Base-by-base conservation (phyloP, 2,113 vertebrate genomes). In the Nothobranchius kuhntae region DNA sequence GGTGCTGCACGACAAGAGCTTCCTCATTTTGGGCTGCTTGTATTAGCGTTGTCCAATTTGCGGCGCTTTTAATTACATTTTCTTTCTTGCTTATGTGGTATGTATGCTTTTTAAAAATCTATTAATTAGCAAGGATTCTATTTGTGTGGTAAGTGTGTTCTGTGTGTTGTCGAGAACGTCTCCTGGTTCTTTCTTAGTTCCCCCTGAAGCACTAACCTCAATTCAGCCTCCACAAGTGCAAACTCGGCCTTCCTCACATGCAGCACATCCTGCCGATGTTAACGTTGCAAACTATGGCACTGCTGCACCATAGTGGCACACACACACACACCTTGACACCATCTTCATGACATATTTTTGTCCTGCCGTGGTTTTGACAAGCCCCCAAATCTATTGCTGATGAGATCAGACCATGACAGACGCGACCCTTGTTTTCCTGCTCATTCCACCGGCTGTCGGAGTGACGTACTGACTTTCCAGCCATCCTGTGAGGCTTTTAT, bases 11-110 rank as follows among this genome's bases (percentile, higher is more conserved):
- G 8, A 13, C 11, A 38, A 51, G 15, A 0, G 3, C 65, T 24
- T 67, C 11, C 36, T 73, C 17, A 38, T 53, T 55, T 68, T 42
- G 5, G 21, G 48, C 58, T 53, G 58, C 61, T 47, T 53, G 73
- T 72, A 81, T 81, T 7, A 73, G 36, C 72, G 61, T 65, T 64
- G 64, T 85, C 71, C 70, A 80, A 73, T 85, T 88, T 84, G 75
- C 77, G 61, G 59, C 75, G 77, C 51, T 78, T 87, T 86, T 83
- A 88, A 87, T 89, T 83, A 80, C 76, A 57, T 24, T 21, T 55
- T 44, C 47, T 71, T 60, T 71, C 58, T 58, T 26, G 48, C 54
- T 59, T 77, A 42, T 52, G 1, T 6, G 12, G n/a, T 57, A 52
- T 11, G 40, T 61, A 26, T 45, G 55, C 53, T 51, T 59, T 21